A percentile compares a stretch with the other conserved stretches of the same genome.
Evolutionary conservation across 1,140 invertebrate species (phyloP).

Genomic region (Drosophila lacertosa): DNA sequence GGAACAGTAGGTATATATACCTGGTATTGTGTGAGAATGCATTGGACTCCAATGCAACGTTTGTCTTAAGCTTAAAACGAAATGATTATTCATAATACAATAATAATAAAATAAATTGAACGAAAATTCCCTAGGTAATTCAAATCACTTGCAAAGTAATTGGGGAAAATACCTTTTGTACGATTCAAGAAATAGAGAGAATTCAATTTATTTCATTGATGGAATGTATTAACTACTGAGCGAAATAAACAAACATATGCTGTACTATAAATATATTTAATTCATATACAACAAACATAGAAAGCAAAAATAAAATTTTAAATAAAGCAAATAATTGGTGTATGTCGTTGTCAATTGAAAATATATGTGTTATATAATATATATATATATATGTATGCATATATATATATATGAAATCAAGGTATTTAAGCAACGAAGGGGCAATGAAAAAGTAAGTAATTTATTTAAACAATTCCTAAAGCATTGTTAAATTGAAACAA

Average conservation of each 20-base stretch:
- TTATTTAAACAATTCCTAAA: too few relatives aligned
- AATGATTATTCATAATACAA: conserved; percentile 27
- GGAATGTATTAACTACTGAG: conserved; percentile 28
- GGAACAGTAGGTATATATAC: conserved; percentile 48
- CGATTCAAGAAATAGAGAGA: conserved; percentile 29
- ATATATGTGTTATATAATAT: too few relatives aligned
- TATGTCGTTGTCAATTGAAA: neutral
- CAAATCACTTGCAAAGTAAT: conserved; percentile 17
- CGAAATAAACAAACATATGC: conserved; percentile 31
- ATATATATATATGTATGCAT: too few relatives aligned
- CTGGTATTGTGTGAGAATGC: conserved; percentile 55
- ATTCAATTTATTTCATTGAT: conserved; percentile 28
- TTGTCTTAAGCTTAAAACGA: conserved; percentile 57
- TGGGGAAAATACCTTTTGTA: conserved; percentile 28
- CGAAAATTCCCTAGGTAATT: conserved; percentile 19
- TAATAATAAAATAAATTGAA: conserved; percentile 21
- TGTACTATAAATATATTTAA: conserved; percentile 59
- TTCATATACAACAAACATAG: conserved; percentile 54
- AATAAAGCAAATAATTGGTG: conserved; percentile 50
- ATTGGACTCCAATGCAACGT: conserved; percentile 55
- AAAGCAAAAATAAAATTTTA: conserved; percentile 68
- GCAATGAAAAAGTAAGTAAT: too few relatives aligned
- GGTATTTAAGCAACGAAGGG: too few relatives aligned
- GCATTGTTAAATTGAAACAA: too few relatives aligned
- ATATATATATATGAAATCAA: too few relatives aligned